A percentile compares a stretch with the other conserved stretches of the same genome.
Evolutionary conservation across 1,140 invertebrate species (phyloP).

Genomic region (Sipha flava): DNA sequence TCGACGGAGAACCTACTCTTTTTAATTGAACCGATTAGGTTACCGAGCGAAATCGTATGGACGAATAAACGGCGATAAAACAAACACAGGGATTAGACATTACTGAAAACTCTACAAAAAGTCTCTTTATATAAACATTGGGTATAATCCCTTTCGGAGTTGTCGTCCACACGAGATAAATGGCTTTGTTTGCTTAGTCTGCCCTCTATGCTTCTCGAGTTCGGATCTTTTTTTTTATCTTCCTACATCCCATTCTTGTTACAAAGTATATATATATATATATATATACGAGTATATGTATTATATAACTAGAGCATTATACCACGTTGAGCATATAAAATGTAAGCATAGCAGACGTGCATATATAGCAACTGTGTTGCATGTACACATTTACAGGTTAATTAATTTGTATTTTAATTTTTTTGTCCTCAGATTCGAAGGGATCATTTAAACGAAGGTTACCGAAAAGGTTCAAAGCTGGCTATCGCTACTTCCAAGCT

Average conservation of each 20-base stretch:
- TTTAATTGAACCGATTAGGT: neutral
- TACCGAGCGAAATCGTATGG: neutral
- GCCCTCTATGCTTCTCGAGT: neutral
- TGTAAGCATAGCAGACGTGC: too few species aligned
- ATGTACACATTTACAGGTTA: neutral
- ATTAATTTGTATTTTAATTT: neutral
- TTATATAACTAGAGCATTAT: too few species aligned
- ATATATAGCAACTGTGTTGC: neutral
- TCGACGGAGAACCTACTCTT: neutral
- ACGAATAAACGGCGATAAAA: constrained; percentile 2
- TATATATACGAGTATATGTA: too few species aligned
- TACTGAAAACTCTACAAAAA: constrained; percentile 1
- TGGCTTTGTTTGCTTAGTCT: neutral
- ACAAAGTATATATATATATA: neutral
- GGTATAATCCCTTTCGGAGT: neutral
- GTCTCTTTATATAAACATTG: constrained; percentile 4
- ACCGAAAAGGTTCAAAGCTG: constrained; percentile 19
- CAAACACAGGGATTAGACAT: constrained; percentile 1
- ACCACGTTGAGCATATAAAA: too few species aligned
- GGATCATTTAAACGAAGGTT: neutral
- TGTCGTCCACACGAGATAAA: constrained; percentile 7
- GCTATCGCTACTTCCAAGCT: constrained; percentile 32
- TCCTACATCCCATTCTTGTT: neutral
- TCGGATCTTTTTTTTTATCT: neutral
- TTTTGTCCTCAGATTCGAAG: neutral